A percentile compares a stretch with the other conserved stretches of the same genome.
phyloP scores from a whole-genome alignment of 2,113 vertebrate genomes.

The Hiodon tergisus region DNA sequence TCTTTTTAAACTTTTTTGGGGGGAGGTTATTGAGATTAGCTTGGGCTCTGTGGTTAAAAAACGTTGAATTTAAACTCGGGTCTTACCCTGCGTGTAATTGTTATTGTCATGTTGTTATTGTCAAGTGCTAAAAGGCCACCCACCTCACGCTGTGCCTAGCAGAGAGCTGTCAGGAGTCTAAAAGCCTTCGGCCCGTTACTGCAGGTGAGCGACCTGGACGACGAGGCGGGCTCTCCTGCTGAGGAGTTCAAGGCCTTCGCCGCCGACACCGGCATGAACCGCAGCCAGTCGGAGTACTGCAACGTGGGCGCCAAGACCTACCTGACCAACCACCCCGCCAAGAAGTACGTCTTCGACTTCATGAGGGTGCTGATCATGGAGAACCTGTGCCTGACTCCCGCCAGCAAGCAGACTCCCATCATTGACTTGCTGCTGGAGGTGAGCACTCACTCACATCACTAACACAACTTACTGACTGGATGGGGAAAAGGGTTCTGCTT shows the following conservation, averaged over 20 bases:
- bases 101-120: too few relatives aligned
- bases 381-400: slow-evolving; percentile 89
- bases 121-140: too few relatives aligned
- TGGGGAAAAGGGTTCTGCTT: not conserved
- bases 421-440: slow-evolving; percentile 94
- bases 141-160: not conserved
- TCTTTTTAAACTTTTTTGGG: too few relatives aligned
- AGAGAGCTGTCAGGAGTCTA: not conserved
- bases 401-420: slow-evolving; percentile 92
- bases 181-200: not conserved
- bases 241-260: slow-evolving; percentile 94
- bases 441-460: slow-evolving; percentile 13
- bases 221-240: slow-evolving; percentile 87
- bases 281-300: slow-evolving; percentile 96
- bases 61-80: not conserved
- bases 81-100: not conserved
- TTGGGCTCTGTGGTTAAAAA: too few relatives aligned
- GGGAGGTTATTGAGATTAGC: too few relatives aligned
- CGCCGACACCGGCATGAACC: slow-evolving; percentile 92
- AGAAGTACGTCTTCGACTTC: slow-evolving; percentile 97
- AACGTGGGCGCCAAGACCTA: slow-evolving; percentile 95
- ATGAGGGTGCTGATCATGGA: slow-evolving; percentile 97
- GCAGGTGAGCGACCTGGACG: slow-evolving; percentile 92
- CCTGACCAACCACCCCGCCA: slow-evolving; percentile 95
- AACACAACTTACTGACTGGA: too few relatives aligned